Conservation (phyloP, 2,797 vertebrate genomes). For the Luscinia luscinia region DNA sequence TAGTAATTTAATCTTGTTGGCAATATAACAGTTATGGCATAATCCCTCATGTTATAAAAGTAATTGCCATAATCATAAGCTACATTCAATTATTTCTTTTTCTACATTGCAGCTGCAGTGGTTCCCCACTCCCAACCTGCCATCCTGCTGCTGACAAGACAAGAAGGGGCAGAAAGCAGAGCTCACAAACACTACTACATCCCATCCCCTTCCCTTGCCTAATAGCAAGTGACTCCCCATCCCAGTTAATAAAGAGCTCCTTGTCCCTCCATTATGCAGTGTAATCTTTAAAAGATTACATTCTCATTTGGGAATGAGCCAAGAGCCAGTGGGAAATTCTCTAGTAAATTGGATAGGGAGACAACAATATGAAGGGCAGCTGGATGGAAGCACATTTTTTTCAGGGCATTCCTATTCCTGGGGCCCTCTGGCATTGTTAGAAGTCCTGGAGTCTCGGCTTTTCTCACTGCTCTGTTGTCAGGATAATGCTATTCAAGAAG, state of each 20-base stretch:
- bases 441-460: constrained; percentile 47
- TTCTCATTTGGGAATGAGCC: constrained; percentile 73
- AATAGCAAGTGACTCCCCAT: constrained; percentile 63
- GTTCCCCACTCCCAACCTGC: constrained; percentile 30
- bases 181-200: constrained; percentile 5
- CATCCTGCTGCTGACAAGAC: background rate
- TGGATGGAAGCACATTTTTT: constrained; percentile 62
- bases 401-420: constrained; percentile 67
- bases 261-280: constrained; percentile 68
- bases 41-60: background rate
- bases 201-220: constrained; percentile 52
- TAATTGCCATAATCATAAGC: constrained; percentile 19
- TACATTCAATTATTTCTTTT: constrained; percentile 29
- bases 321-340: constrained; percentile 75
- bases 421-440: constrained; percentile 49
- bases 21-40: background rate
- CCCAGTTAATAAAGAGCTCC: constrained; percentile 72
- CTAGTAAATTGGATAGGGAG: constrained; percentile 67
- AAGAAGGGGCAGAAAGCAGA: constrained; percentile 20
- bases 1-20: constrained; percentile 34
- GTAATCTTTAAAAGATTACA: constrained; percentile 74
- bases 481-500: constrained; percentile 42
- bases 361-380: constrained; percentile 66
- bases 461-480: constrained; percentile 47
- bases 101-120: constrained; percentile 2